Evolutionary conservation across 1,140 invertebrate species (phyloP).

Genomic region (Leptinotarsa undecemlineata): DNA sequence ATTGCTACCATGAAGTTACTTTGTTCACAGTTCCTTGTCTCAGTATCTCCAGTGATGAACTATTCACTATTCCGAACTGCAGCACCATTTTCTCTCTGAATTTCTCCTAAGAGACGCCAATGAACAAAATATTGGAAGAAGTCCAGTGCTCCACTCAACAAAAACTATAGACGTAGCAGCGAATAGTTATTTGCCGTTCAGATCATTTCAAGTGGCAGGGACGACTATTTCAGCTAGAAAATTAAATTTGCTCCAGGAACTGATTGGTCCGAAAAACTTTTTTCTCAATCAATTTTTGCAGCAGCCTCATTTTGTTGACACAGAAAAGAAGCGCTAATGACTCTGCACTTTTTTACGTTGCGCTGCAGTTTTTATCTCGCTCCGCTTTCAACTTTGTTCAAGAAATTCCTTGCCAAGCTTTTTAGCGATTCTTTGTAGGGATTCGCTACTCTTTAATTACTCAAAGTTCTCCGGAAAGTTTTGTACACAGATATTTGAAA

Average conservation of each 20-base stretch:
- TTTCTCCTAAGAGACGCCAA: too few relatives aligned
- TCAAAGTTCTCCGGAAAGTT: constrained; percentile 12
- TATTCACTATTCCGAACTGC: too few relatives aligned
- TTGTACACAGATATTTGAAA: constrained; percentile 18
- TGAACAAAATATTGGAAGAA: background rate
- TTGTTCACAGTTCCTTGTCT: too few relatives aligned
- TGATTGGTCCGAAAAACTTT: constrained; percentile 22
- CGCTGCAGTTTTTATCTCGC: constrained; percentile 15
- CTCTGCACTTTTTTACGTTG: constrained; percentile 22
- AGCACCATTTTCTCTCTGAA: too few relatives aligned
- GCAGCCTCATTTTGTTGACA: constrained; percentile 21
- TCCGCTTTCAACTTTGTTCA: background rate
- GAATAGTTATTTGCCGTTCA: constrained; percentile 15
- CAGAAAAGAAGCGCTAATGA: constrained; percentile 26
- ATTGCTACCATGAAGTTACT: too few relatives aligned
- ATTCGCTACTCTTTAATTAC: constrained; percentile 16
- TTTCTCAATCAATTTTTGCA: constrained; percentile 24
- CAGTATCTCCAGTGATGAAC: too few relatives aligned
- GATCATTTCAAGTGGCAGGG: background rate
- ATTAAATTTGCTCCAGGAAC: constrained; percentile 21
- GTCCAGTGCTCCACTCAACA: background rate
- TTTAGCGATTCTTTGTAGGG: constrained; percentile 19
- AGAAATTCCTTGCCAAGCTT: background rate
- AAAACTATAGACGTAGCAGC: background rate
- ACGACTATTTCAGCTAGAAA: constrained; percentile 1